These are phyloP conservation scores for Meloidogyne hapla DNA, from an alignment of 1,140 invertebrate species.

Conservation along the genomic window DNA sequence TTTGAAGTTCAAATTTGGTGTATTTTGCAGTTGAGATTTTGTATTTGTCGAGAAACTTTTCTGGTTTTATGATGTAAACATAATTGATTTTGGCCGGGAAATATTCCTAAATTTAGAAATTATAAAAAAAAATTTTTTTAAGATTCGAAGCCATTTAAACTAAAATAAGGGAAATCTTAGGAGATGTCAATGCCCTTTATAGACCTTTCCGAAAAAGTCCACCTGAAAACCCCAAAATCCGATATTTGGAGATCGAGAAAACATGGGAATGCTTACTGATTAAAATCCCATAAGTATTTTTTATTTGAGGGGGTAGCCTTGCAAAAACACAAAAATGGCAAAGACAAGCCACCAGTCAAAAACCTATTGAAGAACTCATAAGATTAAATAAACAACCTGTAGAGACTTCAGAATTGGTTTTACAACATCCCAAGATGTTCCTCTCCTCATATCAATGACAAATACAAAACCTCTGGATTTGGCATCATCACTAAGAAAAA, in stretches of 20 bases:
- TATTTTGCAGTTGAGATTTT: slow-evolving; percentile 38
- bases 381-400: slow-evolving; percentile 12
- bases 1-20: slow-evolving; percentile 32
- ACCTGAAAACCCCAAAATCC: too few species aligned
- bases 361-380: too few species aligned
- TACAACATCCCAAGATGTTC: slow-evolving; percentile 36
- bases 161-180: too few species aligned
- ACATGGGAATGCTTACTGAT: too few species aligned
- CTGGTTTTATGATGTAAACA: slow-evolving; percentile 40
- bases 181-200: too few species aligned
- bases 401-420: slow-evolving; percentile 37
- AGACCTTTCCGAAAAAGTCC: too few species aligned
- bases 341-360: too few species aligned
- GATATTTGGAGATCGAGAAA: too few species aligned
- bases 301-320: too few species aligned
- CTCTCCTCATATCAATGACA: slow-evolving; percentile 37
- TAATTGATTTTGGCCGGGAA: slow-evolving; percentile 34
- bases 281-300: too few species aligned
- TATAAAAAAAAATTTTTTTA: background rate
- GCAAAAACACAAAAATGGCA: too few species aligned
- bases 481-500: slow-evolving; percentile 32
- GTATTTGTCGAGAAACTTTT: slow-evolving; percentile 37
- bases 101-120: slow-evolving; percentile 73
- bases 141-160: too few species aligned
- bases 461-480: slow-evolving; percentile 33